Base-by-base conservation (phyloP, 2,797 vertebrate species). In the Cyprinodon diabolis region DNA sequence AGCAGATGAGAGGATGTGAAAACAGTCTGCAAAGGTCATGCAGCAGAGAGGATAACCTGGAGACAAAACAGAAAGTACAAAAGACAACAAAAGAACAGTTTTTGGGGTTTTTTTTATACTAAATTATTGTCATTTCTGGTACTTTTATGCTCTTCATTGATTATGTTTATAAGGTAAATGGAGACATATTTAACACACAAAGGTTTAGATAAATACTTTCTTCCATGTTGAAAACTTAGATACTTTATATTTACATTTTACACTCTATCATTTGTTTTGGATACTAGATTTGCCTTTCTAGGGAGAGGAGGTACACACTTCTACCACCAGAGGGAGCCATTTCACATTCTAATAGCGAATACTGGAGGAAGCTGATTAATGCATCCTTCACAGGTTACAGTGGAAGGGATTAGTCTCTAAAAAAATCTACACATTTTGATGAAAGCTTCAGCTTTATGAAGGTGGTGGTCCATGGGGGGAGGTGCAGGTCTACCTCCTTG, bases 301-400 rank as follows among this genome's bases (percentile, higher is more conserved):
- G 17, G 6, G 25, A 74, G 37, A 72, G 2, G 6, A 19, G 62
- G 3, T 72, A 49, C 9, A 52, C 13, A 74, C 21, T 69, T 77
- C 65, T 0, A 83, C 73, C 92, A 91, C 67, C 62, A 91, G 86
- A 74, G 70, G 80, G 72, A 45, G 81, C 52, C 69, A 74, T 80
- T 86, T 73, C 10, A 12, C 68, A 75, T 45, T 35, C 12, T 40
- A 23, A 4, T 2, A 19, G 11, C 2, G n/a, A 40, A 54, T 37
- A 2, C 5, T 13, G 21, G 21, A 45, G 19, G n/a, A 10, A 62
- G 30, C 1, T 12, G 55, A 73, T 30, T 30, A 72, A 55, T 47
- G 89, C 79, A 86, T 86, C 76, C 76, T 93, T 93, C 92, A 92
- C 90, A 94, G 96, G 94, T 97, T 96, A 97, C 96, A 97, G 96